Base-by-base conservation (phyloP, 1,140 invertebrate species). In the Steinernema feltiae region DNA sequence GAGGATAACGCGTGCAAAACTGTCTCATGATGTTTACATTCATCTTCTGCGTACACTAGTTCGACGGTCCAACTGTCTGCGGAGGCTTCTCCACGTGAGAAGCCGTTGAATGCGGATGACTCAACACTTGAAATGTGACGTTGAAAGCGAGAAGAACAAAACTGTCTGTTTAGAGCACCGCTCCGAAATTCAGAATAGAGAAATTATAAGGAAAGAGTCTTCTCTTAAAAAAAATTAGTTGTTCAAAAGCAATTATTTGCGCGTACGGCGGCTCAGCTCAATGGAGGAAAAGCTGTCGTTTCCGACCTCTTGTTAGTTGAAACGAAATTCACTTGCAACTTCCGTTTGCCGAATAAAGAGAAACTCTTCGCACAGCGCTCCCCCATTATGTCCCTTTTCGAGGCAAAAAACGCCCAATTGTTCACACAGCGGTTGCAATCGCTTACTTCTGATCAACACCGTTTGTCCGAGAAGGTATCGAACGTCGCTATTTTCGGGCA, bases 401-500 rank as follows among this genome's bases (percentile, higher is more conserved):
- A n/a, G n/a, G 53, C 15, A 63, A 63, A 63, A 27, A 27, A 27
- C 53, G 7, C 12, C 53, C 53, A 21, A 18, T 41, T 7, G 35
- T 41, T 41, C 7, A 7, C 35, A 7, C 18, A 7, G 7, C 18
- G 7, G 7, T 18, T 7, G 18, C 35, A 18, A 7, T 18, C 35
- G 24, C 53, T 63, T 63, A 63, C 53, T 63, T 63, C 53, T 63
- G 7, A 63, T 63, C 2, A 63, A 21, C 24, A 63, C 53, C 24
- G 53, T 63, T 7, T 63, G 53, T 63, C 53, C 53, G 3, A 63
- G 53, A 3, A 63, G 53, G 24, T 63, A 63, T n/a, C 53, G 53
- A 63, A 63, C 53, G 53, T 63, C 53, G 53, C 53, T 63, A 27
- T 63, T 63, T 27, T 63, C 53, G 53, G 53, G 53, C 3, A 63